Evolutionary conservation across 2,797 vertebrate species (phyloP).

Genomic region (Crax fasciolata): DNA sequence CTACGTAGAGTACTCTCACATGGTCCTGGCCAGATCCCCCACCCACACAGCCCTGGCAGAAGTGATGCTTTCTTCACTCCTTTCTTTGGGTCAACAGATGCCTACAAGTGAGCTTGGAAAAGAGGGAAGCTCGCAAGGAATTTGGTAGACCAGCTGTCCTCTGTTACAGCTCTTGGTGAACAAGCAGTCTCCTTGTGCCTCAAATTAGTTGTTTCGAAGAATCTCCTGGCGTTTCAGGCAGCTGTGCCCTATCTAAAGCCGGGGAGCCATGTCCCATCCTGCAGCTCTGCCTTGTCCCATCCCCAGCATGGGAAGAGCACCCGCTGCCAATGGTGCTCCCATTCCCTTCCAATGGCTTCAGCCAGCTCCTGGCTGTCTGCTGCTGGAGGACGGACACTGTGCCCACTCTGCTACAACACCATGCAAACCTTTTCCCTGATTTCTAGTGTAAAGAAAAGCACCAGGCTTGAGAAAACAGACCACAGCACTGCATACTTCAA

Average conservation of each 20-base stretch:
- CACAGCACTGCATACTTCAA: background rate
- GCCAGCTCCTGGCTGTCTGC: background rate
- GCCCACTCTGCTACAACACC: background rate
- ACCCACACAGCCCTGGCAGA: background rate
- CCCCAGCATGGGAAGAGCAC: background rate
- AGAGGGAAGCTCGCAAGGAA: background rate
- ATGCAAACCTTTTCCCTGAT: background rate
- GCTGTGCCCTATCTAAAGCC: background rate
- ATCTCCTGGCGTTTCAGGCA: background rate
- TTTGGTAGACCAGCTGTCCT: background rate
- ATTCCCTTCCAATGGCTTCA: background rate
- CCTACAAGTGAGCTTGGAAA: background rate
- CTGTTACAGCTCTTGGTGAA: background rate
- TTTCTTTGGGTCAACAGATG: background rate
- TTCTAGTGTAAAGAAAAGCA: background rate
- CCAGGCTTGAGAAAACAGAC: background rate
- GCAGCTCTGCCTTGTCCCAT: background rate
- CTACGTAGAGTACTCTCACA: background rate
- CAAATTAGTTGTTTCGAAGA: background rate
- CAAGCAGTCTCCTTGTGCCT: background rate
- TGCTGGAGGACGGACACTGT: background rate
- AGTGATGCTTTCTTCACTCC: background rate
- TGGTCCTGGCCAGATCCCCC: background rate
- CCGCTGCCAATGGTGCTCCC: rapidly evolving
- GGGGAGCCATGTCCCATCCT: background rate